Evolutionary conservation across 2,888 invertebrate species (phyloP), one percentile per base, ranked within the genome.

Genomic region (Drosophila fungiperda): DNA sequence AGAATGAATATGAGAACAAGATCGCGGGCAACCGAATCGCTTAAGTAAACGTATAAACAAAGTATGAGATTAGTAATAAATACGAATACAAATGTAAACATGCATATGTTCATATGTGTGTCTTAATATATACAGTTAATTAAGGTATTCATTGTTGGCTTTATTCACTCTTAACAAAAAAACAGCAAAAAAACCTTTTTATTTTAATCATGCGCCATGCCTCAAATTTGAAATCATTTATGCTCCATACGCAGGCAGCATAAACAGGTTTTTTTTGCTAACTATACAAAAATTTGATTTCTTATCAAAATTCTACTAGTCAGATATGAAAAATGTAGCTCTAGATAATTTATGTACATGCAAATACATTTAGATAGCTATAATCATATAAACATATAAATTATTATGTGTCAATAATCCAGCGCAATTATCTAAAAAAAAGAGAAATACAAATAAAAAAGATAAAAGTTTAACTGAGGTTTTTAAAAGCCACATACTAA

Each of bases 351-450:
- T 23, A 58, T n/a, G 20, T 7, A 61, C 11, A 55, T 32, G 23
- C 32, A 62, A 12, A 55, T 38, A 60, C 20, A 58, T 12, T 36
- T 63, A 63, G 40, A 59, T 52, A 29, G 50, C 48, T 52, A 53
- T 15, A 29, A 9, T 52, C 12, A 32, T 11, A 20, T n/a, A 58
- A 20, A 35, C 26, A 73, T 55, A 54, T 17, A 59, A 45, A 58
- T 53, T 52, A 53, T 73, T 38, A 63, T 40, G 38, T 74, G 58
- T 42, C 36, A 66, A 69, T 70, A 66, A 67, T 52, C 53, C 59
- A 80, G 66, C 76, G 76, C 76, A 78, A 80, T 78, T 80, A 76
- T 58, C 64, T 65, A 80, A 48, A 40, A 33, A 6, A 55, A 50
- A 5, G 1, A 29, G 1, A 53, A 5, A 26, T 3, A 11, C 52